phyloP scores from a whole-genome alignment of 2,797 vertebrate species.

The Microtus agrestis region DNA sequence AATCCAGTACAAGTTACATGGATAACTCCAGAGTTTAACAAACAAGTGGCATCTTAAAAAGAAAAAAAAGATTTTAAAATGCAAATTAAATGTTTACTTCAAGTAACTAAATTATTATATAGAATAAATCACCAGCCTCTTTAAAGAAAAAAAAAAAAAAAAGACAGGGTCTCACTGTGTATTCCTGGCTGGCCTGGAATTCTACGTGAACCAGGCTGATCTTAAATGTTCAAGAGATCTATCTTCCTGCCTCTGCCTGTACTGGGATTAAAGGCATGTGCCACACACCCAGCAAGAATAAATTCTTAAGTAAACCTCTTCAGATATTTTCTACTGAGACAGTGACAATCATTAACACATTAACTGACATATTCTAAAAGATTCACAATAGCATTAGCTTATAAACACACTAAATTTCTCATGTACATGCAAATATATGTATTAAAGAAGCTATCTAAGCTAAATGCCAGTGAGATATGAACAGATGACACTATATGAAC shows the following conservation, averaged over 20 bases:
- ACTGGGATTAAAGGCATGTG: background rate
- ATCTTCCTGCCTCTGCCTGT: background rate
- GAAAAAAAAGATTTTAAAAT: background rate
- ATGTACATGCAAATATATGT: background rate
- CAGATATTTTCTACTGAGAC: background rate
- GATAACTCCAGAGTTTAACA: slow-evolving; percentile 94
- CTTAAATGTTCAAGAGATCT: background rate
- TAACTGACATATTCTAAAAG: slow-evolving; percentile 17
- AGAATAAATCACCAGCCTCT: background rate
- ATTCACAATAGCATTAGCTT: slow-evolving; percentile 22
- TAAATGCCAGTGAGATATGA: background rate
- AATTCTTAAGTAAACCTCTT: slow-evolving; percentile 1
- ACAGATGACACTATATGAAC: background rate
- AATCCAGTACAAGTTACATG: slow-evolving; percentile 95
- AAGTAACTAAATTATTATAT: slow-evolving; percentile 27
- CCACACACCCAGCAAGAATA: background rate
- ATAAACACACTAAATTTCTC: slow-evolving; percentile 38
- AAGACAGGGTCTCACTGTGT: no score
- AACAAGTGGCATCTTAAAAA: slow-evolving; percentile 93
- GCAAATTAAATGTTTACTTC: background rate
- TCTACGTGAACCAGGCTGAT: background rate
- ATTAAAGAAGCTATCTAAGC: slow-evolving; percentile 20
- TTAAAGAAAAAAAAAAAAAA: background rate
- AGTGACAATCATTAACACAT: background rate
- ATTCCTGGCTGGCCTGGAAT: background rate